Conservation (phyloP, 2,113 vertebrate genomes). For the Empidonax alnorum region DNA sequence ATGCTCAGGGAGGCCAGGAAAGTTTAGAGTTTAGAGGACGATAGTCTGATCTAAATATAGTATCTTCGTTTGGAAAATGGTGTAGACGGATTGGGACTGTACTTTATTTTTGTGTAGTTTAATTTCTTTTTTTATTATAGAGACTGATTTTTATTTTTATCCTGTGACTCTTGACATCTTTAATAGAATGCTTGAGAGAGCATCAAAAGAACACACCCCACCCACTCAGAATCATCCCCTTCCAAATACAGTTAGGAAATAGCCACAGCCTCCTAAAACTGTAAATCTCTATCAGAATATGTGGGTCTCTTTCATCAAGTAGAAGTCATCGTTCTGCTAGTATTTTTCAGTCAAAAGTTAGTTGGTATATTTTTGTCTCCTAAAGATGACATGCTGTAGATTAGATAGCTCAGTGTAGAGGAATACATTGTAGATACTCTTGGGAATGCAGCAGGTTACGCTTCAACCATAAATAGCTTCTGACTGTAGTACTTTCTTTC, state of each 20-base stretch:
- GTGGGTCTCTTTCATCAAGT: not conserved
- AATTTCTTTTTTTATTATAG: not conserved
- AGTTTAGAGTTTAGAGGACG: not conserved
- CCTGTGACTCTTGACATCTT: not conserved
- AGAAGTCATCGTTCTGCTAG: not conserved
- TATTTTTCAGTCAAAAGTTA: slow-evolving; percentile 5
- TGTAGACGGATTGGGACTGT: not conserved
- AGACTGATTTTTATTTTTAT: not conserved
- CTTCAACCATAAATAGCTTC: slow-evolving; percentile 54
- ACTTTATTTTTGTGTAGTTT: not conserved
- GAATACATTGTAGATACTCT: slow-evolving; percentile 3
- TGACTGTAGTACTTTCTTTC: slow-evolving; percentile 6
- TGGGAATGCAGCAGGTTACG: slow-evolving; percentile 41
- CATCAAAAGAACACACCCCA: not conserved
- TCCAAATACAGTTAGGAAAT: not conserved
- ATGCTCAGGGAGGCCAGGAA: not conserved
- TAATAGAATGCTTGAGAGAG: not conserved
- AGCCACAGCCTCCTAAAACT: not conserved
- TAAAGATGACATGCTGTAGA: slow-evolving; percentile 3
- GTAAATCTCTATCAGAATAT: not conserved
- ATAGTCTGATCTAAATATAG: not conserved
- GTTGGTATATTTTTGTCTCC: slow-evolving; percentile 2
- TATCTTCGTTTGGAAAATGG: not conserved
- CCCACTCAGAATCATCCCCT: not conserved
- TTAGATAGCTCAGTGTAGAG: slow-evolving; percentile 11